Evolutionary conservation across 1,140 invertebrate species (phyloP).

Genomic region (Adelges cooleyi): DNA sequence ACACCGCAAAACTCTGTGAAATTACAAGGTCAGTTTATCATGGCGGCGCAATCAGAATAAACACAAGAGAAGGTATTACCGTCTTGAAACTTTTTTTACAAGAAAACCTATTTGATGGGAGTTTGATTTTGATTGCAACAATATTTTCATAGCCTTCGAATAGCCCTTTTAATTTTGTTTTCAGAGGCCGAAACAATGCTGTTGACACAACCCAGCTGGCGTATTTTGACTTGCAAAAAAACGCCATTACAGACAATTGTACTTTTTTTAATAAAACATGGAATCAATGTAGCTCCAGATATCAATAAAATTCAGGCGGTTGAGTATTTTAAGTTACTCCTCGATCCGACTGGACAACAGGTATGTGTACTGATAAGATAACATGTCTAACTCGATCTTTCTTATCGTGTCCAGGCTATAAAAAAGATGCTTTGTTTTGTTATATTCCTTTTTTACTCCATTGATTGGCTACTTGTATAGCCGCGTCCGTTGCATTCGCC

Average conservation of each 20-base stretch:
- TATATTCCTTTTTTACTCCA: no score
- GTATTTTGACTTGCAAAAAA: background rate
- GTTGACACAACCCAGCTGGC: background rate
- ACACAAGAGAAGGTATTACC: background rate
- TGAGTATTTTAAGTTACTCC: constrained; percentile 3
- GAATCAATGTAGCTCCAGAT: background rate
- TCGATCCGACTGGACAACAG: background rate
- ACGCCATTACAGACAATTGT: background rate
- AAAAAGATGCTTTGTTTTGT: no score
- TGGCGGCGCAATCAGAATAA: background rate
- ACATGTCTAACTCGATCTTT: no score
- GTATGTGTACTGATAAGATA: background rate
- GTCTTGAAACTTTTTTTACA: background rate
- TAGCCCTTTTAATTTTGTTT: background rate
- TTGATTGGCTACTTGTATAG: no score
- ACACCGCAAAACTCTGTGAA: background rate
- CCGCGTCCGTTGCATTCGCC: no score
- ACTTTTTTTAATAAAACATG: constrained; percentile 8
- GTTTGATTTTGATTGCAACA: background rate
- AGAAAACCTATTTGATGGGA: background rate
- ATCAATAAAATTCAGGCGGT: background rate
- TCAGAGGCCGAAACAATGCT: constrained; percentile 11
- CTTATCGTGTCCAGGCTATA: no score
- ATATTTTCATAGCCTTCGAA: background rate
- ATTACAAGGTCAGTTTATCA: constrained; percentile 8